Evolutionary conservation across 2,797 vertebrate species (phyloP).

Genomic region (Manis crassicaudata): DNA sequence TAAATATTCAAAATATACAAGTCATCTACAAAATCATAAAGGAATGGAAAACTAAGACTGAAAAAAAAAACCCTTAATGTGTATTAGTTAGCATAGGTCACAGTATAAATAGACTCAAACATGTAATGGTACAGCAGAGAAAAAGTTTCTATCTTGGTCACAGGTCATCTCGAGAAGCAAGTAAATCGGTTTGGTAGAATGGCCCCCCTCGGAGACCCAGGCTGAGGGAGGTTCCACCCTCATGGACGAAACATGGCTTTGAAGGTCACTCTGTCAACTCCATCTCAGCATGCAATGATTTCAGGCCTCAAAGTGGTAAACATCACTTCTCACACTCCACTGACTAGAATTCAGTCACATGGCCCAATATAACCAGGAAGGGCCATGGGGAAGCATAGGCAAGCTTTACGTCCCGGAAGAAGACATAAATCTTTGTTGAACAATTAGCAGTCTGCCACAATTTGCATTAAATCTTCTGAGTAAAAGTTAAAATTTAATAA

Average conservation of each 20-base stretch:
- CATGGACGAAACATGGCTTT: not conserved
- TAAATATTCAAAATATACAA: not conserved
- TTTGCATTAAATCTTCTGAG: slow-evolving; percentile 8
- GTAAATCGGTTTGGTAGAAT: not conserved
- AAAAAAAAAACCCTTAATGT: not conserved
- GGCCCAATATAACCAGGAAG: not conserved
- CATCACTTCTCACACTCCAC: not conserved
- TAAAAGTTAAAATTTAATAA: slow-evolving; percentile 20
- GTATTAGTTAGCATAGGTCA: not conserved
- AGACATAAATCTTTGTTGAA: slow-evolving; percentile 14
- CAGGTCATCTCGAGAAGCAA: not conserved
- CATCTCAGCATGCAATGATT: not conserved
- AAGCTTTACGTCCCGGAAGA: slow-evolving; percentile 33
- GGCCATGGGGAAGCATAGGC: not conserved
- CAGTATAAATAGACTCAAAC: not conserved
- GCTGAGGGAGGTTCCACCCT: not conserved
- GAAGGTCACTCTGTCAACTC: not conserved
- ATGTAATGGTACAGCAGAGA: not conserved
- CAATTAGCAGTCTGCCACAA: slow-evolving; percentile 2
- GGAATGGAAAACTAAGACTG: not conserved
- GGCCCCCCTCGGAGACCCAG: not conserved
- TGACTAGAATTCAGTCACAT: not conserved
- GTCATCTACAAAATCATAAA: slow-evolving; percentile 1
- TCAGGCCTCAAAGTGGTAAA: not conserved
- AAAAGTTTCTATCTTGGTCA: not conserved